Evolutionary conservation across 2,113 vertebrate genomes (phyloP).

Genomic region (Pipa parva): DNA sequence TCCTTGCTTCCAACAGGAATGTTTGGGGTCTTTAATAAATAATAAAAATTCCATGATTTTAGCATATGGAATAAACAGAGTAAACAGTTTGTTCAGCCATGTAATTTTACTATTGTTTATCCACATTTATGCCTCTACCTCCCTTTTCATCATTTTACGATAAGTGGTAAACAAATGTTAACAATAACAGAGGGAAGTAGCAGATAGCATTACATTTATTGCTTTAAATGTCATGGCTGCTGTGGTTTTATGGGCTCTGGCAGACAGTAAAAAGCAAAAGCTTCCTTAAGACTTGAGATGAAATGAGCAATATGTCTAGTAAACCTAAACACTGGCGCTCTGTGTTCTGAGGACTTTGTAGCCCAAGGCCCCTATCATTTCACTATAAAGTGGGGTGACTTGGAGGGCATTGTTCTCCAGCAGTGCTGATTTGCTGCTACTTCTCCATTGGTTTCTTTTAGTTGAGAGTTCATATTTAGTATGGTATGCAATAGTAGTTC

Average conservation of each 20-base stretch:
- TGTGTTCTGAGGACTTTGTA: conserved; percentile 9
- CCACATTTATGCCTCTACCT: background rate
- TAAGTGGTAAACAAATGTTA: conserved; percentile 47
- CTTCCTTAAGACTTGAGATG: conserved; percentile 23
- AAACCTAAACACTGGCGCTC: conserved; percentile 15
- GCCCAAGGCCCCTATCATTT: background rate
- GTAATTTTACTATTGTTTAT: conserved; percentile 46
- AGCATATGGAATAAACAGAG: conserved; percentile 56
- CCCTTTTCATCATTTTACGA: conserved; percentile 15
- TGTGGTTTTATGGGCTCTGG: conserved; percentile 36
- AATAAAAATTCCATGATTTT: conserved; percentile 50
- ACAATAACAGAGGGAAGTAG: conserved; percentile 31
- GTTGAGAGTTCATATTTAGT: background rate
- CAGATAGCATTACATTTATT: conserved; percentile 35
- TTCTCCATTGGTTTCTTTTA: background rate
- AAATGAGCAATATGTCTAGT: conserved; percentile 34
- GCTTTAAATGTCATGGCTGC: conserved; percentile 36
- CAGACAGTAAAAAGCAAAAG: conserved; percentile 38
- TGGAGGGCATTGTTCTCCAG: background rate
- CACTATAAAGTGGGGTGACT: conserved; percentile 22
- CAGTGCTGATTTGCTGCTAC: background rate
- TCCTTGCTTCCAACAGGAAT: conserved; percentile 64
- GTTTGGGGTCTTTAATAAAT: conserved; percentile 54
- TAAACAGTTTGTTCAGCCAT: conserved; percentile 54
- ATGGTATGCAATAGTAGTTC: background rate